Evolutionary conservation across 2,113 vertebrate species (phyloP).

Genomic region (Psittacara wagleri): DNA sequence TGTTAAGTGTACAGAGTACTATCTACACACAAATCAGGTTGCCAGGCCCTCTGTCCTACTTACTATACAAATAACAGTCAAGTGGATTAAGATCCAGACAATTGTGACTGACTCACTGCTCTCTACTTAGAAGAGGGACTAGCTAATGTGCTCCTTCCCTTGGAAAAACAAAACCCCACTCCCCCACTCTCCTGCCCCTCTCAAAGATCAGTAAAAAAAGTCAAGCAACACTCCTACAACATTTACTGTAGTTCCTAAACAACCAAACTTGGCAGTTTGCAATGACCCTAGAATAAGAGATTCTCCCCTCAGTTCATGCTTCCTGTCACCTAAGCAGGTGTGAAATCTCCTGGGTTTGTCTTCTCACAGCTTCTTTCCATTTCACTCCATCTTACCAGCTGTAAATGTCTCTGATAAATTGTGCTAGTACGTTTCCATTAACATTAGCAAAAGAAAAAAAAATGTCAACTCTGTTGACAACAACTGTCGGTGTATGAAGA

Average conservation of each 20-base stretch:
- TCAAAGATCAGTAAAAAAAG: not conserved
- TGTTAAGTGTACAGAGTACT: not conserved
- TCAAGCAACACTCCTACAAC: not conserved
- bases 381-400: constrained; percentile 53
- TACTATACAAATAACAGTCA: not conserved
- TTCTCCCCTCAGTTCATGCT: not conserved
- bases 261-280: not conserved
- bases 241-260: not conserved
- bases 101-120: not conserved
- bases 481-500: constrained; percentile 41
- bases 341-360: constrained; percentile 32
- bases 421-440: constrained; percentile 55
- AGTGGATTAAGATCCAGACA: not conserved
- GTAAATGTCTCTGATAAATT: constrained; percentile 47
- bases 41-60: not conserved
- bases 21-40: not conserved
- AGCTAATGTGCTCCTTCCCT: not conserved
- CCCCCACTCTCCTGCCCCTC: accelerated
- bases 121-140: not conserved
- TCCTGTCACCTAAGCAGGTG: constrained; percentile 2
- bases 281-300: not conserved
- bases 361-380: constrained; percentile 28
- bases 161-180: not conserved
- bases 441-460: constrained; percentile 46
- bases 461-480: constrained; percentile 49